Evolutionary conservation across 2,797 vertebrate genomes (phyloP).

Genomic region (Sarcophilus harrisii): DNA sequence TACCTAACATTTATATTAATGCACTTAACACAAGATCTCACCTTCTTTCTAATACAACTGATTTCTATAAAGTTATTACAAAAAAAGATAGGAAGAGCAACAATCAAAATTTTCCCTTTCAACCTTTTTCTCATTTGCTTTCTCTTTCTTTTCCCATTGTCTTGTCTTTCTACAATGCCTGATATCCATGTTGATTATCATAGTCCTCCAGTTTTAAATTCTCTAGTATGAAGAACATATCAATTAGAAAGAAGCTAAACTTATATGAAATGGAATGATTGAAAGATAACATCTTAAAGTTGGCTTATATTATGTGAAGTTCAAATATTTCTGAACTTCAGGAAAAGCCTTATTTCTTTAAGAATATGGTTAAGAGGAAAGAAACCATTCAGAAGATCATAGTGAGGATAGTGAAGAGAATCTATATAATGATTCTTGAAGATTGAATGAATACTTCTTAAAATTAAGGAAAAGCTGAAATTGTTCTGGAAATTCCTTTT

Average conservation of each 20-base stretch:
- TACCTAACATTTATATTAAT: background rate
- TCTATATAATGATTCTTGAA: background rate
- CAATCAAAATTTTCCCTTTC: background rate
- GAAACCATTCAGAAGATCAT: background rate
- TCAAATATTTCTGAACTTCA: background rate
- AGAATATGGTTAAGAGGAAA: background rate
- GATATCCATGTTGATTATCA: background rate
- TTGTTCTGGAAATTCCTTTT: background rate
- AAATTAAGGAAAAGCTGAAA: conserved; percentile 38
- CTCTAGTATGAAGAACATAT: background rate
- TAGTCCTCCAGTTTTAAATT: background rate
- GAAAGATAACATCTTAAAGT: background rate
- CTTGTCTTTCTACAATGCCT: background rate
- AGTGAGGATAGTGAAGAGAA: background rate
- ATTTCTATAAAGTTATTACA: background rate
- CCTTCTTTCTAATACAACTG: background rate
- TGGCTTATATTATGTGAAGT: background rate
- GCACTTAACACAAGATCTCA: background rate
- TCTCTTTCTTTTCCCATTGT: background rate
- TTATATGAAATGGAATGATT: background rate
- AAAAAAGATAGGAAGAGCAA: background rate
- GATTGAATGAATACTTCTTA: background rate
- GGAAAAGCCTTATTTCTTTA: background rate
- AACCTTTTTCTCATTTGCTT: background rate
- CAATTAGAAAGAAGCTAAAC: background rate